These are phyloP conservation scores for Dinoponera quadriceps DNA, from an alignment of 1,140 invertebrate species.

Conservation along the genomic window DNA sequence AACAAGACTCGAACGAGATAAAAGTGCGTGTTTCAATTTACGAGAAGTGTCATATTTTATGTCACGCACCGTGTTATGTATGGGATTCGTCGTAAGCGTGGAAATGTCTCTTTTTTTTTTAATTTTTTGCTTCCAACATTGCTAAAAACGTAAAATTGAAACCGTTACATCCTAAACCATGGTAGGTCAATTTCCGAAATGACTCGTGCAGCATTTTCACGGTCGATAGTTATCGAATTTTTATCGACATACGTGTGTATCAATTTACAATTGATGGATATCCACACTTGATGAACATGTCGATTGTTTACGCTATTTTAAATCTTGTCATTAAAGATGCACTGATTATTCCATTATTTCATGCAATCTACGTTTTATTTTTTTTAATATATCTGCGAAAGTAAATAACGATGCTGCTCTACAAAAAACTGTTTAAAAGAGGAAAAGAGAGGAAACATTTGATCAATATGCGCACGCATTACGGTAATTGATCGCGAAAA, in stretches of 20 bases:
- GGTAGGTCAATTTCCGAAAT: not conserved
- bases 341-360: too few species aligned
- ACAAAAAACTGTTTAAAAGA: too few species aligned
- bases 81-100: not conserved
- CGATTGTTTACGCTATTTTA: not conserved
- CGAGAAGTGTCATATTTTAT: constrained; percentile 26
- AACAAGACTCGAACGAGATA: not conserved
- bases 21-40: constrained; percentile 19
- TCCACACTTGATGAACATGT: not conserved
- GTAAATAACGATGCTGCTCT: too few species aligned
- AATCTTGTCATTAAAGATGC: too few species aligned
- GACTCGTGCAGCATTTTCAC: not conserved
- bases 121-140: not conserved
- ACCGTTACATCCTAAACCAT: not conserved
- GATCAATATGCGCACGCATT: too few species aligned
- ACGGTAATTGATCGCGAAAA: too few species aligned
- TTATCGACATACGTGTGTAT: not conserved
- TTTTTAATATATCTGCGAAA: too few species aligned
- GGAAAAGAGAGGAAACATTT: too few species aligned
- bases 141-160: constrained; percentile 18
- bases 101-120: constrained; percentile 10
- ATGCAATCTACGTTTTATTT: too few species aligned
- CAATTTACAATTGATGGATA: not conserved
- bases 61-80: too few species aligned
- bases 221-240: constrained; percentile 8